phyloP scores from a whole-genome alignment of 2,797 vertebrate species.

The Pangasius macronema region DNA sequence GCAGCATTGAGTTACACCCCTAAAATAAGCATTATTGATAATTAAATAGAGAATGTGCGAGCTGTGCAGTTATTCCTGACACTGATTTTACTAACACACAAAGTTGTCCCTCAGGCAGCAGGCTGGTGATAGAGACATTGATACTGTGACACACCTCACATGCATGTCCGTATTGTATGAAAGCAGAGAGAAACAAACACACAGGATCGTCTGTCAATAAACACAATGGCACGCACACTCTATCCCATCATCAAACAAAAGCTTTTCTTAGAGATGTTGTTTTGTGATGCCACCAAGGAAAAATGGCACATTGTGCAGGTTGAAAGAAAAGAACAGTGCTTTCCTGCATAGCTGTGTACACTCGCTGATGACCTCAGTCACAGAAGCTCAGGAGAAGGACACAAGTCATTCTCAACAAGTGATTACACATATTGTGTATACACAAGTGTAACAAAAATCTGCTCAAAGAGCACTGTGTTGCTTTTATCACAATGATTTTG shows the following conservation, averaged over 20 bases:
- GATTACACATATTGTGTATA: no score
- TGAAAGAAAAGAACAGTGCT: constrained; percentile 36
- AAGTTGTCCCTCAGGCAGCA: constrained; percentile 24
- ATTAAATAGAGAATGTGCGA: constrained; percentile 4
- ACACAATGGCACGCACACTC: constrained; percentile 23
- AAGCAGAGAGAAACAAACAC: constrained; percentile 33
- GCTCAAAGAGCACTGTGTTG: neutral
- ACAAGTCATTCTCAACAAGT: neutral
- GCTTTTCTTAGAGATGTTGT: constrained; percentile 34
- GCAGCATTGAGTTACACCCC: neutral
- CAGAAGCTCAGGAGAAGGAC: neutral
- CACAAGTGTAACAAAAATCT: neutral
- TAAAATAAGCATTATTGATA: constrained; percentile 13
- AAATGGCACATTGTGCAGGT: constrained; percentile 11
- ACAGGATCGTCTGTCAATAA: constrained; percentile 25
- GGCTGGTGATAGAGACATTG: neutral
- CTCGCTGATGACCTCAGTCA: neutral
- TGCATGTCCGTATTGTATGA: constrained; percentile 21
- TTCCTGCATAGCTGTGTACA: constrained; percentile 4
- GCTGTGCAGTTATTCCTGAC: constrained; percentile 8
- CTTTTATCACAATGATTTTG: neutral
- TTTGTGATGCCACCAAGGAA: constrained; percentile 23
- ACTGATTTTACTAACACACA: constrained; percentile 19
- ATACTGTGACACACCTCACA: constrained; percentile 18
- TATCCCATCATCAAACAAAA: constrained; percentile 50